A percentile compares a stretch with the other conserved stretches of the same genome.
These are phyloP conservation scores for Carduelis carduelis DNA, from an alignment of 2,797 vertebrate genomes.

Conservation along the genomic window DNA sequence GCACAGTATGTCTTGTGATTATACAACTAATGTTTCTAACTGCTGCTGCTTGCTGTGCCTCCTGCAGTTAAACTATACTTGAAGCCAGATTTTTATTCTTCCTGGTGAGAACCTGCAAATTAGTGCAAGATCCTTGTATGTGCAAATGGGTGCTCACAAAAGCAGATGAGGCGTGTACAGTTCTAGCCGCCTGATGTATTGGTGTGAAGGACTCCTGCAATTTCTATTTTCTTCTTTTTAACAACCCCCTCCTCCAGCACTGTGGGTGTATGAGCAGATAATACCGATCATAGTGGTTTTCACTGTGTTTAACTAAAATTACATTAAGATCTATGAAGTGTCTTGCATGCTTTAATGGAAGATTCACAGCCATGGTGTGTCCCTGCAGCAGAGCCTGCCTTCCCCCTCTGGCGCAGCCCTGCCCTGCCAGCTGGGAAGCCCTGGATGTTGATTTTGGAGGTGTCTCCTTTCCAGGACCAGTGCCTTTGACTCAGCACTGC, in stretches of 20 bases:
- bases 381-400: background rate
- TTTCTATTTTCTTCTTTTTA: background rate
- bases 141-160: background rate
- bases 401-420: background rate
- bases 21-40: background rate
- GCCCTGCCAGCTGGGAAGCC: background rate
- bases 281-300: background rate
- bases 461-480: background rate
- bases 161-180: background rate
- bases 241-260: background rate
- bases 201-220: background rate
- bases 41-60: slow-evolving; percentile 10
- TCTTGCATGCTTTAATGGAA: background rate
- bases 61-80: background rate
- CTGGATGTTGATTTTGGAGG: slow-evolving; percentile 39
- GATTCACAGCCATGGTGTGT: background rate
- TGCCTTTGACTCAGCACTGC: background rate
- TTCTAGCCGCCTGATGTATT: background rate
- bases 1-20: slow-evolving; percentile 8
- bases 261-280: background rate
- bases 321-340: background rate
- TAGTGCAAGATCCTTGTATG: background rate
- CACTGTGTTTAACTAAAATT: background rate
- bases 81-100: slow-evolving; percentile 19
- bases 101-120: background rate